These are phyloP conservation scores for Adelosebastes latens DNA, from an alignment of 2,797 vertebrate genomes.

Conservation along the genomic window DNA sequence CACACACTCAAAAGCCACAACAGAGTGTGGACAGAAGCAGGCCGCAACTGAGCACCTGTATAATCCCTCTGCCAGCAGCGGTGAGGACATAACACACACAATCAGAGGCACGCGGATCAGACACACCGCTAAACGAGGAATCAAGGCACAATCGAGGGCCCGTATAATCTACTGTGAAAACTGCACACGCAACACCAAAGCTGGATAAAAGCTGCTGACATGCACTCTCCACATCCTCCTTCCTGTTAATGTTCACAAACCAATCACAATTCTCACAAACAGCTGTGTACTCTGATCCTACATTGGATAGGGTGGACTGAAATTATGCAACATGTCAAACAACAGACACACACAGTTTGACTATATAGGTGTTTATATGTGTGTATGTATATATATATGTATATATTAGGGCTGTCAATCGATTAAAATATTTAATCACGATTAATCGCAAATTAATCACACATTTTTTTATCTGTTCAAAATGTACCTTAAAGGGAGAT, in stretches of 20 bases:
- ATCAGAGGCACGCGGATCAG: neutral
- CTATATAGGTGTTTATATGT: neutral
- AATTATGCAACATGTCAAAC: slow-evolving; percentile 9
- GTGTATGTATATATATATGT: too few relatives aligned
- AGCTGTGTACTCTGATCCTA: slow-evolving; percentile 30
- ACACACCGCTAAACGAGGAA: slow-evolving; percentile 1
- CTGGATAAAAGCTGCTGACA: slow-evolving; percentile 32
- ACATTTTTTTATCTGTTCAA: too few relatives aligned
- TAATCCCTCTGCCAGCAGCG: slow-evolving; percentile 15
- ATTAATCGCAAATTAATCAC: too few relatives aligned
- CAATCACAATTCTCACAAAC: slow-evolving; percentile 34
- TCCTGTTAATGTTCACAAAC: slow-evolving; percentile 21
- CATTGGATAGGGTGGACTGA: neutral
- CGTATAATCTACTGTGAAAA: slow-evolving; percentile 42
- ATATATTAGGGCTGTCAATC: too few relatives aligned
- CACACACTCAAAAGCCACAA: neutral
- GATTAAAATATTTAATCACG: too few relatives aligned
- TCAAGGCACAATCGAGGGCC: neutral
- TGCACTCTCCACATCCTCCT: slow-evolving; percentile 13
- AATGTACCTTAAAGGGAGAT: too few relatives aligned
- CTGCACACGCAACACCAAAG: slow-evolving; percentile 19
- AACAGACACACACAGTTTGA: neutral
- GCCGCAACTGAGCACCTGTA: slow-evolving; percentile 24
- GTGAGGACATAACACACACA: slow-evolving; percentile 11
- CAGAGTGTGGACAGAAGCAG: slow-evolving; percentile 3